Evolutionary conservation across 2,797 vertebrate species (phyloP).

Genomic region (Hydrolagus colliei): DNA sequence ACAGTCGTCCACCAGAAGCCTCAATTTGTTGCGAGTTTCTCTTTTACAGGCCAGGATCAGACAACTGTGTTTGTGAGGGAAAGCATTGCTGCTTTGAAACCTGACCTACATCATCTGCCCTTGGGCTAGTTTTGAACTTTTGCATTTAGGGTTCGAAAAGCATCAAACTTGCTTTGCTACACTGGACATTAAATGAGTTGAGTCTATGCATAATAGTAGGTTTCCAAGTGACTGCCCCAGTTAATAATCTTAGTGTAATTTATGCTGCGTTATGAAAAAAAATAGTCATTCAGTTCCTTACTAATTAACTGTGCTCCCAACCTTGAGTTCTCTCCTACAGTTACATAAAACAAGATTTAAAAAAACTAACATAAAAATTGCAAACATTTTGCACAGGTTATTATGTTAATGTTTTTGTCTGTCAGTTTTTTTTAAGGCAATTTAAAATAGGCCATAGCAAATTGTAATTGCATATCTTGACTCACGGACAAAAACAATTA

Average conservation of each 20-base stretch:
- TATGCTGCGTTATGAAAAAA: not conserved
- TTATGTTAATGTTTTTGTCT: conserved; percentile 20
- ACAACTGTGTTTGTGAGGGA: no score
- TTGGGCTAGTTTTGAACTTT: not conserved
- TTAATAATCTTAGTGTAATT: conserved; percentile 19
- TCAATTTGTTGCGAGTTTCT: not conserved
- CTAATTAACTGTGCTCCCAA: conserved; percentile 16
- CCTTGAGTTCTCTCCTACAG: not conserved
- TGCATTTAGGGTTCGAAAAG: not conserved
- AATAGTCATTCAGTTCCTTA: not conserved
- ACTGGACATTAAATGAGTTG: conserved; percentile 8
- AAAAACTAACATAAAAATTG: conserved; percentile 24
- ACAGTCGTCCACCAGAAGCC: not conserved
- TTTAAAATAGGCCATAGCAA: conserved; percentile 20
- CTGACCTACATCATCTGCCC: not conserved
- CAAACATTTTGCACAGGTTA: conserved; percentile 26
- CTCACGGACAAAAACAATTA: conserved; percentile 28
- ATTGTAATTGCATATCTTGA: conserved; percentile 25
- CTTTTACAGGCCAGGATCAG: not conserved
- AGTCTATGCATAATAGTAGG: not conserved
- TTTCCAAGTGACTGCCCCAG: not conserved
- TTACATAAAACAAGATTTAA: conserved; percentile 18
- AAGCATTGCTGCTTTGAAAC: not conserved
- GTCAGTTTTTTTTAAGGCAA: conserved; percentile 15
- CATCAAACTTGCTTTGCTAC: not conserved